These are phyloP conservation scores for Muscicapa comitata DNA, from an alignment of 2,797 vertebrate species.

Conservation along the genomic window DNA sequence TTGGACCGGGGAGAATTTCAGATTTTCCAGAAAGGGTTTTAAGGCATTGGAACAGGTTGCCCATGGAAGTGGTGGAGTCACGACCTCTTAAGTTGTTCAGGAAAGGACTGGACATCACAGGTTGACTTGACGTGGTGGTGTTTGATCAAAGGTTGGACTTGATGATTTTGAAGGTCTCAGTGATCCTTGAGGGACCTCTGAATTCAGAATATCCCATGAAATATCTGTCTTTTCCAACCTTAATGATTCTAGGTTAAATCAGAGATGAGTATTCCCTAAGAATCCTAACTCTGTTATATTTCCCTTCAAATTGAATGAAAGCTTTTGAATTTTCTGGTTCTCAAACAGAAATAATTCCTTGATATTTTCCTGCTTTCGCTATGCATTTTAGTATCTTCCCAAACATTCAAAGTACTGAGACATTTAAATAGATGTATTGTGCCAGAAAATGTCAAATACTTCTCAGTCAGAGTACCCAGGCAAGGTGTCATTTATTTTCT, in stretches of 20 bases:
- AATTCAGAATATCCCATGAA: not conserved
- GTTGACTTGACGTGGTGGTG: not conserved
- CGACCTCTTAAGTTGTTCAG: not conserved
- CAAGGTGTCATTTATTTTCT: not conserved
- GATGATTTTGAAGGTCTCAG: not conserved
- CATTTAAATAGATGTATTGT: not conserved
- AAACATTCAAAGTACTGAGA: not conserved
- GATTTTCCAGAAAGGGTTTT: not conserved
- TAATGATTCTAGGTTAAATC: not conserved
- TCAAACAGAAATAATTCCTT: not conserved
- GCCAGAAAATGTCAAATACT: not conserved
- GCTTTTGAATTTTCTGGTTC: not conserved
- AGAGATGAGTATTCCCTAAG: not conserved
- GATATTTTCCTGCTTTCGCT: not conserved
- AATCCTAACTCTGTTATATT: not conserved
- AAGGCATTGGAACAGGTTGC: not conserved
- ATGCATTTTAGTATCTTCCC: not conserved
- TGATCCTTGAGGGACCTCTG: not conserved
- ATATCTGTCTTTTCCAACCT: not conserved
- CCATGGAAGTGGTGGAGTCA: not conserved
- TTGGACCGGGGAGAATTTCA: not conserved
- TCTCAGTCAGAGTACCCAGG: not conserved
- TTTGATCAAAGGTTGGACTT: not conserved
- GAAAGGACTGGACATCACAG: fast-evolving
- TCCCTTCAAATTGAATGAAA: not conserved